Evolutionary conservation across 2,888 invertebrate genomes (phyloP), one percentile per base, ranked within the genome.

Genomic region (Palloptera scutellata): DNA sequence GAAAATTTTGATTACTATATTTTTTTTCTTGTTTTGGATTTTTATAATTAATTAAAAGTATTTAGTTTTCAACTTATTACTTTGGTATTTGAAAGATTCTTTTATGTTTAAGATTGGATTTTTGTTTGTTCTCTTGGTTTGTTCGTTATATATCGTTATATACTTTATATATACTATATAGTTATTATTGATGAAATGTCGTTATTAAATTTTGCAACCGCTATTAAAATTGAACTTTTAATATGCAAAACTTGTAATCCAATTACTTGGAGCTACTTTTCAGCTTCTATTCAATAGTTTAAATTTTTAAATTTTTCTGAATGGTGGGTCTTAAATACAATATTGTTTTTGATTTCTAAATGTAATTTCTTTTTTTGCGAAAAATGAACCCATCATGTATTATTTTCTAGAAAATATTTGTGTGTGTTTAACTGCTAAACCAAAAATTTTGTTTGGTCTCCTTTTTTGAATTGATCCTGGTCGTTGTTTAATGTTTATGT

Each of bases 211-310:
- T 2, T 51, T 51, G 8, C 1, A 11, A 48, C 9, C 13, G 30
- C 8, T 17, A 30, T 52, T 15, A 20, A 52, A 52, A 51, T 52
- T 61, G 61, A 52, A 51, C 52, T 54, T 8, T 42, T 62, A n/a
- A 13, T 42, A 61, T 53, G 52, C 43, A n/a, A 62, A 43, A 42
- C 9, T 4, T 13, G 2, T 2, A 30, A 6, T 30, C 30, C 30
- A 30, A 6, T 30, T 30, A 30, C 30, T 30, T n/a, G n/a, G n/a
- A n/a, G n/a, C n/a, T n/a, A n/a, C 30, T 6, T 30, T 6, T 30
- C 30, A 30, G 30, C 30, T 30, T 4, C 30, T 30, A 6, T 30
- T 30, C 2, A 30, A 30, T 30, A 30, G 3, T 30, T 30, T 30
- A 30, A 30, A 4, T 30, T 30, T 30, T 30, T 2, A 4, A 4